A percentile compares a stretch with the other conserved stretches of the same genome.
These are phyloP conservation scores for Siderastrea siderea DNA, from an alignment of 92 coral and sea anemone species.

Conservation along the genomic window DNA sequence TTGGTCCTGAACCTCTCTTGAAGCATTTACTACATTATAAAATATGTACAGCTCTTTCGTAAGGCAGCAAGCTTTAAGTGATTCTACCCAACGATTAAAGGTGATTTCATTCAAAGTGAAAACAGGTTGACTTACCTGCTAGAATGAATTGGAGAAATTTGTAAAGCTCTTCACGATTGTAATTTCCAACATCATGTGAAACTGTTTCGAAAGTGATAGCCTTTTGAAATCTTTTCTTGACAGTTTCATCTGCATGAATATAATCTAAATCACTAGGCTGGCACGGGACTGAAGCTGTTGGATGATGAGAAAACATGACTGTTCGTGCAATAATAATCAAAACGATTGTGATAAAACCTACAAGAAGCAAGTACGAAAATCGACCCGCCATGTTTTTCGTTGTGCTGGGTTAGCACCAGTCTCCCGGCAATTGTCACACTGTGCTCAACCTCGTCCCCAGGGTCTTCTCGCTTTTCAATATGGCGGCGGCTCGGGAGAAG, in stretches of 20 bases:
- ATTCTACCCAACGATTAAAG: conserved; percentile 35
- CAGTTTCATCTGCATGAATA: conserved; percentile 66
- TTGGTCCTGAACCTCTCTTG: no score
- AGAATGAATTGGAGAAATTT: conserved; percentile 77
- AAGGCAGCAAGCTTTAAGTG: no score
- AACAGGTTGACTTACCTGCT: conserved; percentile 56
- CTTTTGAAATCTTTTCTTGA: conserved; percentile 72
- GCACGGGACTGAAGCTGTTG: conserved; percentile 68
- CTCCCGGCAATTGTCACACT: not conserved
- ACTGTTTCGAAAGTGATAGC: conserved; percentile 85
- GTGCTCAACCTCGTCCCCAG: not conserved
- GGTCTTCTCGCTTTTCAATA: no score
- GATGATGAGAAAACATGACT: conserved; percentile 59
- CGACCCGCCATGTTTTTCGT: conserved; percentile 33
- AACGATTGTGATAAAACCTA: conserved; percentile 40
- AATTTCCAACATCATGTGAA: conserved; percentile 64
- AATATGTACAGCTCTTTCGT: no score
- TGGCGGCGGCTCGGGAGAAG: no score
- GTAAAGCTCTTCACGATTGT: conserved; percentile 75
- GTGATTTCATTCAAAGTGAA: not conserved
- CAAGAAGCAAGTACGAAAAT: conserved; percentile 27
- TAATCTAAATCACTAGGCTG: conserved; percentile 65
- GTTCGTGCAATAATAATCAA: conserved; percentile 69
- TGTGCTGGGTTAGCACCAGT: not conserved
- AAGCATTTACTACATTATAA: no score